phyloP scores from a whole-genome alignment of 2,113 vertebrate species.

The Brachirus orientalis region DNA sequence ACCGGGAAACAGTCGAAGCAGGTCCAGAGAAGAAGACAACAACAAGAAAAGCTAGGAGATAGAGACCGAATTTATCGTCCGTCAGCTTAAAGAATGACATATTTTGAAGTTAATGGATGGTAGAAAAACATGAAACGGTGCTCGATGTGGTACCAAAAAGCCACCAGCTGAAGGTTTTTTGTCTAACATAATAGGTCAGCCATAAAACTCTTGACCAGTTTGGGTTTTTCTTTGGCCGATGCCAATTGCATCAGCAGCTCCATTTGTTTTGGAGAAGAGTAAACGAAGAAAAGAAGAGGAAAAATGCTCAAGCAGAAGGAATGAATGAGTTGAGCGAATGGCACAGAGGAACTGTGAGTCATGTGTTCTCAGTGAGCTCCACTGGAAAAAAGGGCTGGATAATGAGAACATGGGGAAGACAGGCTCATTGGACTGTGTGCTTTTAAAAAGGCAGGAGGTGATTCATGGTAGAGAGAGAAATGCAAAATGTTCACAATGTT shows the following conservation, averaged over 20 bases:
- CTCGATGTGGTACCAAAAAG: too few species aligned
- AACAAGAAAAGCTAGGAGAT: too few species aligned
- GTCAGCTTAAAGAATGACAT: too few species aligned
- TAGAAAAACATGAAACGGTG: too few species aligned
- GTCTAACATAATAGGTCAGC: too few species aligned
- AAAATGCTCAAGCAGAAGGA: slow-evolving; percentile 7
- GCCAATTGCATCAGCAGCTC: background rate
- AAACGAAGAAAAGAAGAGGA: background rate
- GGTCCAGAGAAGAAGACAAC: too few species aligned
- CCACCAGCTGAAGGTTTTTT: too few species aligned
- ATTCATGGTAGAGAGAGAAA: background rate
- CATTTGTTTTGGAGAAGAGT: background rate
- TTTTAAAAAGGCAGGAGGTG: slow-evolving; percentile 15
- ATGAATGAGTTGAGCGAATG: slow-evolving; percentile 11
- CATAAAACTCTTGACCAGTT: too few species aligned
- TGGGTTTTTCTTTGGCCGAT: too few species aligned
- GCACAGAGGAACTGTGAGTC: slow-evolving; percentile 27
- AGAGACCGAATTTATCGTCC: too few species aligned
- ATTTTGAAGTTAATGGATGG: too few species aligned
- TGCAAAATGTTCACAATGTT: slow-evolving; percentile 7
- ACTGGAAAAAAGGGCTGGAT: slow-evolving; percentile 25
- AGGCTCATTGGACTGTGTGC: background rate
- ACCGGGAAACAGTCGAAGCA: too few species aligned
- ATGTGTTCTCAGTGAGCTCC: slow-evolving; percentile 21
- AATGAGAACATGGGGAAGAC: slow-evolving; percentile 23